Evolutionary conservation across 1,140 invertebrate genomes (phyloP).

Genomic region (Diplogasteroides magnus): DNA sequence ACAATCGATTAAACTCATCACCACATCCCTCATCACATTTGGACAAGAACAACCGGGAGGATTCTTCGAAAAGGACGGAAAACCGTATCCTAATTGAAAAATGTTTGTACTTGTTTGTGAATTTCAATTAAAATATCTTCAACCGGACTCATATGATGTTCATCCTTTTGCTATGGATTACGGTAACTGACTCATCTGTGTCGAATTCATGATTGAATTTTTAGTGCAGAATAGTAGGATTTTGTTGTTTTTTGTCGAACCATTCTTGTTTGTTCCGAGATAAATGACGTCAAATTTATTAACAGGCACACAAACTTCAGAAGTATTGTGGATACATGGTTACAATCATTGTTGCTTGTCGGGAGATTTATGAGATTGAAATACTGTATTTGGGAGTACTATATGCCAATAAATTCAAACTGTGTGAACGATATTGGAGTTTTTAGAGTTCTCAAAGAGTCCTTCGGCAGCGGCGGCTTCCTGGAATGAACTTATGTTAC

Average conservation of each 20-base stretch:
- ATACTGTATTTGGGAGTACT: slow-evolving; percentile 1
- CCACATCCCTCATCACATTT: neutral
- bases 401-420: neutral
- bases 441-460: neutral
- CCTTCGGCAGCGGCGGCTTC: neutral
- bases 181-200: no score
- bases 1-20: neutral
- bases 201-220: no score
- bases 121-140: no score
- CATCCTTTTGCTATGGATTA: no score
- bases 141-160: no score
- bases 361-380: neutral
- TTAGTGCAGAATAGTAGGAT: no score
- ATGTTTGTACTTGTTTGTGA: no score
- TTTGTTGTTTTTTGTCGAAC: no score
- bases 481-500: neutral
- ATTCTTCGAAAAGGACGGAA: neutral
- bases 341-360: neutral
- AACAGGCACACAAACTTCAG: neutral
- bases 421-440: neutral
- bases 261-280: neutral
- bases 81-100: neutral
- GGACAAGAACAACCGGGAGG: neutral
- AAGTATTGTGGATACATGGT: neutral
- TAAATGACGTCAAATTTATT: neutral